phyloP scores from a whole-genome alignment of 2,113 vertebrate species.

The Onychorhynchus coronatus region DNA sequence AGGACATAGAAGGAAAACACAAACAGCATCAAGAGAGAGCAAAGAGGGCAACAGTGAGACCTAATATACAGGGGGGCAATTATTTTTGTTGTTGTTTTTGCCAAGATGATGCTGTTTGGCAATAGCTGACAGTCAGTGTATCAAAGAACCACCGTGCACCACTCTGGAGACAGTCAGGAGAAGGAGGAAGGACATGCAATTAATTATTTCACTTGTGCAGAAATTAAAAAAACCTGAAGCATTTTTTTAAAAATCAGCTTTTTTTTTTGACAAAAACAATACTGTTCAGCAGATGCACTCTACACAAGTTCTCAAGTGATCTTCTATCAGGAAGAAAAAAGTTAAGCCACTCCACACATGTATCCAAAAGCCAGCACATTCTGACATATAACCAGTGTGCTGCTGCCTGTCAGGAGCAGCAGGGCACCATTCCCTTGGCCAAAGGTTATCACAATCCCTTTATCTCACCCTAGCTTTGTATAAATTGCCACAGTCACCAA shows the following conservation, averaged over 20 bases:
- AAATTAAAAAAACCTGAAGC: not conserved
- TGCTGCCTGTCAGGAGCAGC: not conserved
- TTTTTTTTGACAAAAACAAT: not conserved
- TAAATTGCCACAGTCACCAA: not conserved
- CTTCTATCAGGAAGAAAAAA: not conserved
- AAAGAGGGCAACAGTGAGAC: not conserved
- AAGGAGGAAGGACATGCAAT: not conserved
- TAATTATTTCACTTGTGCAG: not conserved
- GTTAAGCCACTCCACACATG: accelerated
- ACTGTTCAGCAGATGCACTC: not conserved
- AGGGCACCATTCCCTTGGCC: not conserved
- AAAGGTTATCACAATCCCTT: not conserved
- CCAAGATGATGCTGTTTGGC: not conserved
- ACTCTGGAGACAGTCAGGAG: not conserved
- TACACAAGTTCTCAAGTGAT: not conserved
- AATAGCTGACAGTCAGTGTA: not conserved
- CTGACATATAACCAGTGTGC: not conserved
- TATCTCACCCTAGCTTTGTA: not conserved
- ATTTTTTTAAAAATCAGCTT: not conserved
- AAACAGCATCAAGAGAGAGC: not conserved
- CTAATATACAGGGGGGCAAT: accelerated
- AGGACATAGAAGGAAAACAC: not conserved
- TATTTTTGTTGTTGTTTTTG: not conserved
- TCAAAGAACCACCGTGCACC: not conserved
- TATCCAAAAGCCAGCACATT: not conserved